Base-by-base conservation (phyloP, 2,113 vertebrate species). In the Loxodonta africana region DNA sequence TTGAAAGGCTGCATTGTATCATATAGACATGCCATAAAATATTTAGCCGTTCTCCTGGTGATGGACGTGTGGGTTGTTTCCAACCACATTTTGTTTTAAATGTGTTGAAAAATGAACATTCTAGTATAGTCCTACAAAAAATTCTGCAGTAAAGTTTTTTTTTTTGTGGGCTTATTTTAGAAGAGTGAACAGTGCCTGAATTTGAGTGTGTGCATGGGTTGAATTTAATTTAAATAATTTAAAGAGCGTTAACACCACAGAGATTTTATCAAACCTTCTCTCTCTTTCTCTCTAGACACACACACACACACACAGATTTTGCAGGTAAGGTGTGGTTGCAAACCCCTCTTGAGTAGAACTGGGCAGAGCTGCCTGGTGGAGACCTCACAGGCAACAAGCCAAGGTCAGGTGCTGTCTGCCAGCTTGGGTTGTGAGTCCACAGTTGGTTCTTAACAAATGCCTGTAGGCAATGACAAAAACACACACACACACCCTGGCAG, bases 201-300 rank as follows among this genome's bases (percentile, higher is more conserved):
- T 53, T 77, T 28, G 73, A 4, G 21, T n/a, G 6, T 67, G 48
- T 60, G 28, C n/a, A 37, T 37, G 28, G 62, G 63, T 51, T 90
- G 76, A 48, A 60, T 90, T 90, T 94, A 44, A 88, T 95, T 76
- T 94, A 71, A 96, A 88, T 90, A 77, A 83, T 77, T 95, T 67
- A 80, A 91, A 85, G 41, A 71, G 26, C n/a, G 23, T 76, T 84
- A 87, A 74, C 30, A 69, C 20, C 46, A 83, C 8, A 82, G 71
- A 90, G 48, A 91, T 84, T 48, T 77, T 41, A 86, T 81, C 14
- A 41, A 86, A 3, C 8, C 3, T 20, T 30, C 28, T 85, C 62
- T 30, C 37, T 84, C 12, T 30, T 11, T 65, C 37, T 46, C 83
- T 28, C 18, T n/a, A 33, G 26, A 37, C 37, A 37, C 37, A 25